Percentiles rank a stretch among this genome's conserved stretches.
These are phyloP conservation scores for Apis dorsata DNA, from an alignment of 1,140 invertebrate species.

Conservation along the genomic window DNA sequence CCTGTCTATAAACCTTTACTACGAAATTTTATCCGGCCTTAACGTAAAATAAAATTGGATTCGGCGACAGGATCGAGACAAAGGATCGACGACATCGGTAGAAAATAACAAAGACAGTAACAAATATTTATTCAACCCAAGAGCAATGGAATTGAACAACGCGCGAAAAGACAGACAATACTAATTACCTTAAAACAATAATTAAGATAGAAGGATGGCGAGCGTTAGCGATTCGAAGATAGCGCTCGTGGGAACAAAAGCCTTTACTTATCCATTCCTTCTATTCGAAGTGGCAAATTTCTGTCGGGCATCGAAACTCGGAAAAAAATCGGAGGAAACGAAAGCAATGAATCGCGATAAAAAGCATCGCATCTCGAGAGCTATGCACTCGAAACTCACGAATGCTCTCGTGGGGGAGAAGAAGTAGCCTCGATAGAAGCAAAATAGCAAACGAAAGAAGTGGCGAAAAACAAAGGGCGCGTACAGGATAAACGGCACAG, in stretches of 20 bases:
- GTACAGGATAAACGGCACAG: background rate
- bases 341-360: conserved; percentile 1
- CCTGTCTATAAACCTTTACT: background rate
- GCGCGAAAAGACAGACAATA: background rate
- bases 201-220: background rate
- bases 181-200: conserved; percentile 13
- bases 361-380: background rate
- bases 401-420: background rate
- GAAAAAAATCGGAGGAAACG: background rate
- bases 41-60: background rate
- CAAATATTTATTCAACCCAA: background rate
- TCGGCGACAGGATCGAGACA: background rate
- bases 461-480: too few relatives aligned
- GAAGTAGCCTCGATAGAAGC: background rate
- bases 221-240: background rate
- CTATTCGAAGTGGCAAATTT: background rate
- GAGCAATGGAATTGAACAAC: background rate
- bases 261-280: background rate
- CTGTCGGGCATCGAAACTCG: too few relatives aligned
- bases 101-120: background rate
- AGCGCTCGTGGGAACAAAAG: background rate
- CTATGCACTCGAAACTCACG: background rate
- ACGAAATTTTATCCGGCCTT: too few relatives aligned
- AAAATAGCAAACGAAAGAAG: background rate
- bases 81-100: background rate